Percentiles rank a stretch among this genome's conserved stretches.
Conservation (phyloP, 2,888 invertebrate species). For the Asteroscopus sphinx region DNA sequence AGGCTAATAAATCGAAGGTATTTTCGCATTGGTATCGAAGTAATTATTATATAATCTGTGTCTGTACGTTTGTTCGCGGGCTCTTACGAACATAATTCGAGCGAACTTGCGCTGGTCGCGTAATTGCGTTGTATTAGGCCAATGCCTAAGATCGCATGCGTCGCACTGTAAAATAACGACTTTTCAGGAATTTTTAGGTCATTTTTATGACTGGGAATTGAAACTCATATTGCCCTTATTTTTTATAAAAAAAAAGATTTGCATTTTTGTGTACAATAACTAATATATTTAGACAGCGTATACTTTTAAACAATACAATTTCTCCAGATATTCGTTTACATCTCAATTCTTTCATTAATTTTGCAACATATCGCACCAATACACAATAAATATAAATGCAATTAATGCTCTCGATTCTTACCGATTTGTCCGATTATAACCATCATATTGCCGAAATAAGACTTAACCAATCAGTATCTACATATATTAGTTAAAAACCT, state of each 20-base stretch:
- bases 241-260: slow-evolving; percentile 18
- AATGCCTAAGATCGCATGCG: too few relatives aligned
- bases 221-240: slow-evolving; percentile 14
- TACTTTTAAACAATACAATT: slow-evolving; percentile 52
- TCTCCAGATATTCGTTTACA: slow-evolving; percentile 33
- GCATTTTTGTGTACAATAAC: slow-evolving; percentile 37
- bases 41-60: too few relatives aligned
- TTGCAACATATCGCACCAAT: slow-evolving; percentile 63
- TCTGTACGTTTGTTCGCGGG: too few relatives aligned
- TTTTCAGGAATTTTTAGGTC: too few relatives aligned
- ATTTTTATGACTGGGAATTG: neutral
- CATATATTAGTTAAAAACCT: slow-evolving; percentile 42
- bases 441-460: slow-evolving; percentile 34
- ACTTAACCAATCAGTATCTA: slow-evolving; percentile 53
- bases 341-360: slow-evolving; percentile 39
- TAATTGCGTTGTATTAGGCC: too few relatives aligned
- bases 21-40: too few relatives aligned
- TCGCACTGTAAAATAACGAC: too few relatives aligned
- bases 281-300: slow-evolving; percentile 49
- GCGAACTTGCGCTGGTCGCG: too few relatives aligned
- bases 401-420: slow-evolving; percentile 68
- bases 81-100: too few relatives aligned
- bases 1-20: too few relatives aligned
- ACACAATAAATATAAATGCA: slow-evolving; percentile 81
- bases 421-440: slow-evolving; percentile 72